Evolutionary conservation across 37 sponge, comb jelly and placozoan species (phyloP).

Genomic region (Halisarca cf. caerulea): DNA sequence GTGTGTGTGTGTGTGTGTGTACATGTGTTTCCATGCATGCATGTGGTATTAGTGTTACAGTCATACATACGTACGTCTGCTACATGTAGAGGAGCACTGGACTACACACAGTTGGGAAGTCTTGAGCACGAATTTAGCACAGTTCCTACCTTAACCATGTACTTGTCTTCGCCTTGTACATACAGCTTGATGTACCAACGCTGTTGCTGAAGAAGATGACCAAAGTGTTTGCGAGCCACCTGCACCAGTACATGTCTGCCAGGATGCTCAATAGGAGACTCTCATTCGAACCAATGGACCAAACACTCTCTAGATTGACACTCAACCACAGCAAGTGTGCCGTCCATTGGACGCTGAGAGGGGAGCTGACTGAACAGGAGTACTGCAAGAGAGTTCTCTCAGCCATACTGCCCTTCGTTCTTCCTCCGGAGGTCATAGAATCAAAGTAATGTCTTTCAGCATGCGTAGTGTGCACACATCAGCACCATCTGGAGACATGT

Average conservation of each 20-base stretch:
- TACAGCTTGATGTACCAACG: constrained; percentile 50
- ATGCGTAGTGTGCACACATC: not conserved
- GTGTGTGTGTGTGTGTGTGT: too few species aligned
- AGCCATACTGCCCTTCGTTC: constrained; percentile 45
- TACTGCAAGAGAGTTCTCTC: constrained; percentile 53
- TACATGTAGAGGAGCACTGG: too few species aligned
- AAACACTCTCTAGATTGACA: not conserved
- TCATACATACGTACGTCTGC: too few species aligned
- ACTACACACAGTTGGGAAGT: too few species aligned
- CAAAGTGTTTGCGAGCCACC: constrained; percentile 34
- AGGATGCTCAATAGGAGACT: not conserved
- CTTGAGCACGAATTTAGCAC: too few species aligned
- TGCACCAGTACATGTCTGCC: constrained; percentile 57
- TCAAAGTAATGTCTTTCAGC: constrained; percentile 1
- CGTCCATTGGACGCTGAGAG: constrained; percentile 52
- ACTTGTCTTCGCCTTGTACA: not conserved
- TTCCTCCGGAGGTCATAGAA: constrained; percentile 25
- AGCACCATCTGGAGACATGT: not conserved
- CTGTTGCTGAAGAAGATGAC: constrained; percentile 44
- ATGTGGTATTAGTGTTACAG: too few species aligned
- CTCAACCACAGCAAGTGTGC: constrained; percentile 36
- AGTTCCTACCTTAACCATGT: too few species aligned
- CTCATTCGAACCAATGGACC: constrained; percentile 30
- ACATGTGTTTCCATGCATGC: too few species aligned
- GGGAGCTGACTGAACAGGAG: constrained; percentile 23